Percentiles rank a stretch among this genome's conserved stretches.
Evolutionary conservation across 2,888 invertebrate genomes (phyloP).

Genomic region (Limulus polyphemus): DNA sequence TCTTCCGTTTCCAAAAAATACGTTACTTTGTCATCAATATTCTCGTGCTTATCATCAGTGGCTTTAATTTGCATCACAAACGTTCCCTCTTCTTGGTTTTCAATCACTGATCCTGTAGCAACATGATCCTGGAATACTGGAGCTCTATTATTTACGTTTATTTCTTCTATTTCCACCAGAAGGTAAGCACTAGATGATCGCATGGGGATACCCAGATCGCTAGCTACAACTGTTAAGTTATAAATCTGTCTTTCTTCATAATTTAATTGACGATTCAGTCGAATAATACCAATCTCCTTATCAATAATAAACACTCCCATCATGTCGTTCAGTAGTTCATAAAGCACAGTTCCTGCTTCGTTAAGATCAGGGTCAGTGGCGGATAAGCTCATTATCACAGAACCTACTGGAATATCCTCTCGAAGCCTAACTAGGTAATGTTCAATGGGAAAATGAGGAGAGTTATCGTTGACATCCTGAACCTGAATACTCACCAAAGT

Average conservation of each 20-base stretch:
- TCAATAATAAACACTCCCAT: conserved; percentile 63
- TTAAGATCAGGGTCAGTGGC: conserved; percentile 77
- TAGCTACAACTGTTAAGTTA: conserved; percentile 69
- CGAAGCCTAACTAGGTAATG: conserved; percentile 55
- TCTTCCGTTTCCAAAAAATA: conserved; percentile 80
- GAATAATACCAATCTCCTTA: conserved; percentile 66
- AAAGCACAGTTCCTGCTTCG: conserved; percentile 63
- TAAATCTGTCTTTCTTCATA: conserved; percentile 82
- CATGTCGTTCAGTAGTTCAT: conserved; percentile 50
- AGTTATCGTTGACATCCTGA: conserved; percentile 77
- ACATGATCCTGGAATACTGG: conserved; percentile 73
- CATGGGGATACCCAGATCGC: conserved; percentile 61
- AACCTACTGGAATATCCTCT: conserved; percentile 79
- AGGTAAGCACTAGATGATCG: conserved; percentile 65
- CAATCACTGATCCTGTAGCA: conserved; percentile 44
- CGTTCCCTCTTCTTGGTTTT: conserved; percentile 65
- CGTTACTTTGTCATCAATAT: conserved; percentile 54
- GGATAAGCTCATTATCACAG: conserved; percentile 69
- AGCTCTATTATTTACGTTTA: conserved; percentile 78
- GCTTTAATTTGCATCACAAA: conserved; percentile 65
- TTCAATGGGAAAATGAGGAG: conserved; percentile 61
- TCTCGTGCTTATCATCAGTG: conserved; percentile 51
- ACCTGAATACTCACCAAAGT: conserved; percentile 67
- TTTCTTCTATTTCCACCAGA: conserved; percentile 67
- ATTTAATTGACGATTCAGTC: conserved; percentile 63